Evolutionary conservation across 2,797 vertebrate genomes (phyloP), one percentile per base, ranked within the genome.

Genomic region (Leptoclinus maculatus): DNA sequence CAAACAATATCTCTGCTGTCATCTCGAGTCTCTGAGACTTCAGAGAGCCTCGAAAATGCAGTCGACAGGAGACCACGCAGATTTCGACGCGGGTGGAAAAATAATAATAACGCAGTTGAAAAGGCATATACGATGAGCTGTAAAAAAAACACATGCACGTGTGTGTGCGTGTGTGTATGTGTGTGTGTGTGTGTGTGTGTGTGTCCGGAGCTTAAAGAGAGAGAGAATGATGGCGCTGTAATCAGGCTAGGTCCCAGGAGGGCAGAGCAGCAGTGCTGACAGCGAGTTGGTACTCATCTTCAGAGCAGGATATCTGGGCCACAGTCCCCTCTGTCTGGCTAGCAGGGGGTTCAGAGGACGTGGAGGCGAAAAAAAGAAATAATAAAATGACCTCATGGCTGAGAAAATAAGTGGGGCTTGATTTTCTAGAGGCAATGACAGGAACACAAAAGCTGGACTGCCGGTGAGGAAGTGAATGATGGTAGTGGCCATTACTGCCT

Each of bases 181-280:
- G 59, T 57, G 51, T 72, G 54, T 36, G 54, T 62, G 25, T 69
- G 8, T 72, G 53, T 66, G 69, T 71, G 72, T 41, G 59, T 41
- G 12, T 39, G 62, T 64, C 23, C 9, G 17, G 39, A 64, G 39
- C 41, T 23, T 2, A 27, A 29, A 83, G 86, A 88, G 89, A 53
- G 60, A 67, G 66, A 68, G 66, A 91, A 81, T 82, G 83, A 83
- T 88, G 82, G 77, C 27, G 83, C 86, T 87, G 79, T 93, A 94
- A 91, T 91, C 92, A 92, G 92, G 92, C 91, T 92, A 93, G 81
- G 74, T 93, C 93, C 89, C 93, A 39, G 53, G 87, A 81, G 94
- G 84, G 73, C 74, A 54, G 85, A 25, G 82, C 87, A 86, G 83
- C 73, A 80, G 82, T 66, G 86, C 87, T 83, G 89, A 93, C 87